phyloP scores from a whole-genome alignment of 2,113 vertebrate genomes.

The Etheostoma spectabile region DNA sequence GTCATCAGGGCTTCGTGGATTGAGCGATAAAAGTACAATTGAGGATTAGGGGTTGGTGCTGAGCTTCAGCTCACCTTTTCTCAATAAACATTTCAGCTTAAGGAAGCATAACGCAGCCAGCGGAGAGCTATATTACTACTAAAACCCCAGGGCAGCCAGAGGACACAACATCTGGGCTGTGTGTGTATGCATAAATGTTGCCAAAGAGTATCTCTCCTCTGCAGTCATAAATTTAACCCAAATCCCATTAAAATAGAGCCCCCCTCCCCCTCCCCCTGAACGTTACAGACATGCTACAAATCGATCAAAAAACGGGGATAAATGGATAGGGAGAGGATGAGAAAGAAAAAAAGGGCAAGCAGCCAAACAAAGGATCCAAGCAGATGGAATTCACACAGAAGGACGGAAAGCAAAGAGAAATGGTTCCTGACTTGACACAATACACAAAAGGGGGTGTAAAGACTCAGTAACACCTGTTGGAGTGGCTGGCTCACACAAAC shows the following conservation, averaged over 20 bases:
- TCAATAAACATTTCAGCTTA: constrained; percentile 63
- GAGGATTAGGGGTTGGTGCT: constrained; percentile 22
- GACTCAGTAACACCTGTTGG: constrained; percentile 56
- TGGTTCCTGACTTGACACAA: constrained; percentile 43
- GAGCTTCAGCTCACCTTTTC: constrained; percentile 41
- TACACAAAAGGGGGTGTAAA: constrained; percentile 35
- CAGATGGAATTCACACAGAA: constrained; percentile 44
- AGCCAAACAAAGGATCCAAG: constrained; percentile 49
- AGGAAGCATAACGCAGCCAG: constrained; percentile 36
- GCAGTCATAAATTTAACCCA: constrained; percentile 55
- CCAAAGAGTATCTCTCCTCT: constrained; percentile 63
- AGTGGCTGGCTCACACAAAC: constrained; percentile 20
- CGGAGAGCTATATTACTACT: constrained; percentile 40
- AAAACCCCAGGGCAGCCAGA: constrained; percentile 63
- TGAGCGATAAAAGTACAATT: constrained; percentile 22
- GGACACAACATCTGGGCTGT: constrained; percentile 77
- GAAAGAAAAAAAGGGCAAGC: constrained; percentile 21
- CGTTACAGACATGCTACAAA: constrained; percentile 59
- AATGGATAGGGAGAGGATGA: neutral
- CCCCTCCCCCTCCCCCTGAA: constrained; percentile 8
- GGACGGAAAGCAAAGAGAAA: constrained; percentile 20
- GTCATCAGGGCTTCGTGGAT: constrained; percentile 45
- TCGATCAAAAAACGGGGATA: constrained; percentile 38
- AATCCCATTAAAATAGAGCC: constrained; percentile 53
- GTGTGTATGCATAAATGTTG: constrained; percentile 50